phyloP scores from a whole-genome alignment of 2,888 invertebrate genomes.

The Nomada flava region DNA sequence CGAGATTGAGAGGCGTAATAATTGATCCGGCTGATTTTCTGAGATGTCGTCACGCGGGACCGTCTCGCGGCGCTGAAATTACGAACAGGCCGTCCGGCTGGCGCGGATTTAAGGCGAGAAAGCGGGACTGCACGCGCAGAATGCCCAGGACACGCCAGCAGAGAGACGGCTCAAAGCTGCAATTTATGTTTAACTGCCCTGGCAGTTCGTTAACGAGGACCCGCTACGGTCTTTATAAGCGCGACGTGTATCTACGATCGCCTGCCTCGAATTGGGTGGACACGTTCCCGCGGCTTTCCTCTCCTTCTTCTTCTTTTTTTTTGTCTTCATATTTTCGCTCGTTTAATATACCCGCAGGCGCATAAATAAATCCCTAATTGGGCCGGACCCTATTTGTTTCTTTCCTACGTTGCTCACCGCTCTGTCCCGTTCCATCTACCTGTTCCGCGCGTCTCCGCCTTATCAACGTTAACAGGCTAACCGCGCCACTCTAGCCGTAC shows the following conservation, averaged over 20 bases:
- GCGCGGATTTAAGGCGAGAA: slow-evolving; percentile 69
- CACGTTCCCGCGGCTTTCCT: slow-evolving; percentile 66
- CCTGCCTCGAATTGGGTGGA: slow-evolving; percentile 70
- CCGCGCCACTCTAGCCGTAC: neutral
- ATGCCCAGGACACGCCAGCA: slow-evolving; percentile 52
- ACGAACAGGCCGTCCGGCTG: slow-evolving; percentile 48
- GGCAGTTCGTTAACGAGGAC: slow-evolving; percentile 76
- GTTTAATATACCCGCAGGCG: slow-evolving; percentile 70
- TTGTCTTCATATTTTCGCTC: slow-evolving; percentile 73
- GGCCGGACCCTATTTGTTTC: slow-evolving; percentile 72
- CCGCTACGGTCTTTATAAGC: slow-evolving; percentile 72
- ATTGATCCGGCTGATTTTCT: slow-evolving; percentile 56
- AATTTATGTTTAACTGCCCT: slow-evolving; percentile 73
- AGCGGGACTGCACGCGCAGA: slow-evolving; percentile 58
- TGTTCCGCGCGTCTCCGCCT: neutral
- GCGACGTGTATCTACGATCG: slow-evolving; percentile 76
- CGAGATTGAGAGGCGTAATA: slow-evolving; percentile 52
- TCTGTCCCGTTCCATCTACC: slow-evolving; percentile 18
- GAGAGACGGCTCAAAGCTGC: slow-evolving; percentile 68
- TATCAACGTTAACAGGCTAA: neutral
- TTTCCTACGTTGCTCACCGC: slow-evolving; percentile 41
- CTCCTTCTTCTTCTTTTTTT: slow-evolving; percentile 43
- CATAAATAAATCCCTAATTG: slow-evolving; percentile 77
- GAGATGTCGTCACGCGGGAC: slow-evolving; percentile 38
- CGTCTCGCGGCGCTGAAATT: slow-evolving; percentile 56